phyloP scores from a whole-genome alignment of 2,113 vertebrate genomes.

The Dasyprocta punctata region DNA sequence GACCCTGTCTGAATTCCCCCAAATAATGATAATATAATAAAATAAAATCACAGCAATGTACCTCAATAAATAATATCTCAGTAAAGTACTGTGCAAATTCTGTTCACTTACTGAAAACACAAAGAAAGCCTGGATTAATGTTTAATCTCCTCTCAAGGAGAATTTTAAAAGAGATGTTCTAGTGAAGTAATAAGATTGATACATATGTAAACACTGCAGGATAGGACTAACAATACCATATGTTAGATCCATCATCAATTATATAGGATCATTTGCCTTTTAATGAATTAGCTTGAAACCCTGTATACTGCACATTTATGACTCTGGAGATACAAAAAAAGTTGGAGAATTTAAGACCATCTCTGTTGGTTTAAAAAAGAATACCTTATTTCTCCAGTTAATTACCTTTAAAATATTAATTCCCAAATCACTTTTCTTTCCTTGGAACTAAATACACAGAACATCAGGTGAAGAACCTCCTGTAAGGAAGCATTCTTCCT shows the following conservation, averaged over 20 bases:
- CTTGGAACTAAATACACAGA: constrained; percentile 9
- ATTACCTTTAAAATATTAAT: constrained; percentile 66
- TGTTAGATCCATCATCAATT: not conserved
- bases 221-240: not conserved
- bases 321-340: constrained; percentile 63
- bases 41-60: constrained; percentile 1
- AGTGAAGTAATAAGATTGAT: not conserved
- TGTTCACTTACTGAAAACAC: constrained; percentile 23
- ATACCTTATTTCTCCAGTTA: constrained; percentile 58
- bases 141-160: constrained; percentile 34
- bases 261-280: not conserved
- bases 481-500: not conserved
- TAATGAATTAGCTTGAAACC: constrained; percentile 54
- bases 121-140: not conserved
- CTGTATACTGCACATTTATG: not conserved
- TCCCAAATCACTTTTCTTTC: constrained; percentile 32
- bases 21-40: not conserved
- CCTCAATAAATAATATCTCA: not conserved
- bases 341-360: constrained; percentile 54
- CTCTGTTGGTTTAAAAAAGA: constrained; percentile 57
- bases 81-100: not conserved
- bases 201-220: not conserved
- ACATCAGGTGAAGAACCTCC: constrained; percentile 46
- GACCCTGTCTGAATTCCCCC: not conserved
- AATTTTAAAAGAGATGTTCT: constrained; percentile 38